Conservation (phyloP, 2,888 invertebrate species). For the Tipula helvola region DNA sequence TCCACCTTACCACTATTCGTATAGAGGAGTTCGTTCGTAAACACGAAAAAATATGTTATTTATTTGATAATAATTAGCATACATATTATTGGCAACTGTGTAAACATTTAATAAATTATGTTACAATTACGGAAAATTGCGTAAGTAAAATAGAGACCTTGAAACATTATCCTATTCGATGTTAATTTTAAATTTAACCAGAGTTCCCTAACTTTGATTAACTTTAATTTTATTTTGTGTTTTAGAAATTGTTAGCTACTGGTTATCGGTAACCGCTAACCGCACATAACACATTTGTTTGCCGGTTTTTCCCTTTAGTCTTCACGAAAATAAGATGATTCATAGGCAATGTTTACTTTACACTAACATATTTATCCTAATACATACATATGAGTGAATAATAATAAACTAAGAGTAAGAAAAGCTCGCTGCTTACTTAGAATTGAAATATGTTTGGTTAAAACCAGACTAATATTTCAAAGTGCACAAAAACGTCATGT, state of each 20-base stretch:
- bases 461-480: background rate
- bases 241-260: background rate
- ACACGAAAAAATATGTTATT: too few relatives aligned
- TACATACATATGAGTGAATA: background rate
- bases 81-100: too few relatives aligned
- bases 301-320: background rate
- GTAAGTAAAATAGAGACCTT: background rate
- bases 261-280: background rate
- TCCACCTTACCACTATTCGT: too few relatives aligned
- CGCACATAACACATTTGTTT: background rate
- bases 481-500: too few relatives aligned
- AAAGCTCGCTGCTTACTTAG: background rate
- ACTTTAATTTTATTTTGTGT: background rate
- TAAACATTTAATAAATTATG: too few relatives aligned
- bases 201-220: background rate
- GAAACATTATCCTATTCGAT: background rate
- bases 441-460: background rate
- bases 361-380: background rate
- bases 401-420: background rate
- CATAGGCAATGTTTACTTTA: background rate
- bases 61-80: too few relatives aligned
- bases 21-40: too few relatives aligned
- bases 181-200: background rate
- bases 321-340: background rate
- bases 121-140: too few relatives aligned